phyloP scores from a whole-genome alignment of 2,888 invertebrate species.

The Phaedon cochleariae region DNA sequence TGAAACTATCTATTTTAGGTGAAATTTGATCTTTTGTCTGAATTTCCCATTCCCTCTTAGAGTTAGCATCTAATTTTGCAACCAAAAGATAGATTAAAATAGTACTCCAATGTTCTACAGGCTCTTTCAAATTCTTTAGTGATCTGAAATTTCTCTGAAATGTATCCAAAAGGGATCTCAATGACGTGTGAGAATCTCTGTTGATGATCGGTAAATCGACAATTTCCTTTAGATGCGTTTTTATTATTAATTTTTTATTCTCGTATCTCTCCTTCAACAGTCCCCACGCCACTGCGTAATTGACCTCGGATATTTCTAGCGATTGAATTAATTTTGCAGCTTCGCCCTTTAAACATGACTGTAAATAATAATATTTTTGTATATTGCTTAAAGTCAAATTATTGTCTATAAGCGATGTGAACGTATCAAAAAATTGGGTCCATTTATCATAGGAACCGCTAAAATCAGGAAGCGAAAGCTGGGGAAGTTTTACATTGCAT shows the following conservation, averaged over 20 bases:
- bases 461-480: conserved; percentile 22
- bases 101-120: conserved; percentile 30
- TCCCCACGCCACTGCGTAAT: conserved; percentile 33
- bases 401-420: conserved; percentile 28
- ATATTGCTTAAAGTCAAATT: conserved; percentile 25
- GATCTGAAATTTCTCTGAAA: conserved; percentile 30
- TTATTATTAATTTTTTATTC: conserved; percentile 23
- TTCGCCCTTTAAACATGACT: conserved; percentile 14
- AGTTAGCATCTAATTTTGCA: no score
- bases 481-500: no score
- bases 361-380: conserved; percentile 31
- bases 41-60: no score
- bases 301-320: conserved; percentile 31
- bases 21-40: no score
- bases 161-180: no score
- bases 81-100: conserved; percentile 30
- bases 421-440: conserved; percentile 30
- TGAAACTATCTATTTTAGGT: conserved; percentile 12
- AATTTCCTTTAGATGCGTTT: conserved; percentile 31
- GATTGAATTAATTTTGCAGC: conserved; percentile 25
- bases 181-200: conserved; percentile 12
- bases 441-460: conserved; percentile 19
- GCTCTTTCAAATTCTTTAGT: conserved; percentile 24
- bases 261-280: conserved; percentile 30
- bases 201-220: conserved; percentile 16